These are phyloP conservation scores for Cepaea nemoralis DNA, from an alignment of 1,140 invertebrate species.

Conservation along the genomic window DNA sequence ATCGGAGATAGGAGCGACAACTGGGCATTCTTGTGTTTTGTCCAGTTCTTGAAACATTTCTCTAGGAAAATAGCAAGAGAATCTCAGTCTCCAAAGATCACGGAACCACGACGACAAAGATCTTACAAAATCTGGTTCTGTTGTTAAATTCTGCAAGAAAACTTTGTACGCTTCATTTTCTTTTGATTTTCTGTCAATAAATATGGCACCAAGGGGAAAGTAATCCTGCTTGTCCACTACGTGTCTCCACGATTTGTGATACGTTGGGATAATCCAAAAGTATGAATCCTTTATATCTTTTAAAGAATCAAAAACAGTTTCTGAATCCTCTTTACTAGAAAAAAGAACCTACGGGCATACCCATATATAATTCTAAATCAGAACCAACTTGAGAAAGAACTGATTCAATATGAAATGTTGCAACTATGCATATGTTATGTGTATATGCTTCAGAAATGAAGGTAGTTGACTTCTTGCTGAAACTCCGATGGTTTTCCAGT, in stretches of 20 bases:
- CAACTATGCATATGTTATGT: not conserved
- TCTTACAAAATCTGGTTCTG: not conserved
- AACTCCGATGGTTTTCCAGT: not conserved
- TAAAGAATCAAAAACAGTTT: not conserved
- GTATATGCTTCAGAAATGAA: not conserved
- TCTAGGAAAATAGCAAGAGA: not conserved
- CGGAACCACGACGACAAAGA: not conserved
- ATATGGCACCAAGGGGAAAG: not conserved
- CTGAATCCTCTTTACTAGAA: not conserved
- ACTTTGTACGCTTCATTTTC: not conserved
- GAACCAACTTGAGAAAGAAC: not conserved
- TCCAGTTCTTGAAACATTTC: not conserved
- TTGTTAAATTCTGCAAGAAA: not conserved
- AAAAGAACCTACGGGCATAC: constrained; percentile 2
- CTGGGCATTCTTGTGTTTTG: not conserved
- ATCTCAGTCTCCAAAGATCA: not conserved
- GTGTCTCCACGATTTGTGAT: not conserved
- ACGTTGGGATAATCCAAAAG: constrained; percentile 9
- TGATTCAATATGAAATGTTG: not conserved
- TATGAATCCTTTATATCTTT: not conserved
- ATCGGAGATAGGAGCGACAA: not conserved
- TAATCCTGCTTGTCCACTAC: not conserved
- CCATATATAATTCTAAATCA: not conserved
- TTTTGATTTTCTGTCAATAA: not conserved
- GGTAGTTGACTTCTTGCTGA: not conserved